Evolutionary conservation across 2,888 invertebrate genomes (phyloP).

Genomic region (Drosophila emarginata): DNA sequence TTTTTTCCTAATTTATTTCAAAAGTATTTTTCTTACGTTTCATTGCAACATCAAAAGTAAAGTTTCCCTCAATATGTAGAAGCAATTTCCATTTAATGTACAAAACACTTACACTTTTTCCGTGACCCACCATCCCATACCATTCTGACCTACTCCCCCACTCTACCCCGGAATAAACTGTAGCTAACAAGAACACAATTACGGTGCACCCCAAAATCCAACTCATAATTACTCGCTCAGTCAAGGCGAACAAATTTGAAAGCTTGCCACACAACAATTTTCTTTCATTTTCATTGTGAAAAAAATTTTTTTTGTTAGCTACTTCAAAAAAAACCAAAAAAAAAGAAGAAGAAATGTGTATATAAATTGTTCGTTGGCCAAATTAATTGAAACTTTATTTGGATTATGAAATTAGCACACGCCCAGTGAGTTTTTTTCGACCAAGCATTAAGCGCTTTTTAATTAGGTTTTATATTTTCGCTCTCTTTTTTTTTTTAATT

Average conservation of each 20-base stretch:
- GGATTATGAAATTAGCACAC: conserved; percentile 76
- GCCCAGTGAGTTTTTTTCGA: conserved; percentile 44
- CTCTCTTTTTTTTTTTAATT: conserved; percentile 12
- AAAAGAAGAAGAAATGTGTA: conserved; percentile 18
- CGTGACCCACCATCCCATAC: not conserved
- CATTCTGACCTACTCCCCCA: not conserved
- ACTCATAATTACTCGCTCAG: conserved; percentile 56
- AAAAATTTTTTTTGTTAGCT: conserved; percentile 5
- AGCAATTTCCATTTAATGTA: conserved; percentile 7
- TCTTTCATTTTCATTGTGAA: conserved; percentile 29
- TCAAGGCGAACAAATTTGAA: conserved; percentile 48
- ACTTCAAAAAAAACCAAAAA: conserved; percentile 16
- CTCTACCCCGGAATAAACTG: too few species aligned
- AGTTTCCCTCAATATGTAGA: not conserved
- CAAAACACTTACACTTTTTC: conserved; percentile 7
- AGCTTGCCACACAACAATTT: conserved; percentile 32
- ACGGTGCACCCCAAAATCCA: conserved; percentile 10
- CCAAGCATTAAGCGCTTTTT: conserved; percentile 68
- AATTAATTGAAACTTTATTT: conserved; percentile 78
- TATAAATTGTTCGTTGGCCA: conserved; percentile 51
- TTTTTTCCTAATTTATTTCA: not conserved
- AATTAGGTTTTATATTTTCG: conserved; percentile 59
- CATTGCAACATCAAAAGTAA: conserved; percentile 7
- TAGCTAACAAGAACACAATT: not conserved
- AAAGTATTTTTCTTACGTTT: conserved; percentile 5